A percentile compares a stretch with the other conserved stretches of the same genome.
These are phyloP conservation scores for Colletes latitarsis DNA, from an alignment of 1,140 invertebrate species.

Conservation along the genomic window DNA sequence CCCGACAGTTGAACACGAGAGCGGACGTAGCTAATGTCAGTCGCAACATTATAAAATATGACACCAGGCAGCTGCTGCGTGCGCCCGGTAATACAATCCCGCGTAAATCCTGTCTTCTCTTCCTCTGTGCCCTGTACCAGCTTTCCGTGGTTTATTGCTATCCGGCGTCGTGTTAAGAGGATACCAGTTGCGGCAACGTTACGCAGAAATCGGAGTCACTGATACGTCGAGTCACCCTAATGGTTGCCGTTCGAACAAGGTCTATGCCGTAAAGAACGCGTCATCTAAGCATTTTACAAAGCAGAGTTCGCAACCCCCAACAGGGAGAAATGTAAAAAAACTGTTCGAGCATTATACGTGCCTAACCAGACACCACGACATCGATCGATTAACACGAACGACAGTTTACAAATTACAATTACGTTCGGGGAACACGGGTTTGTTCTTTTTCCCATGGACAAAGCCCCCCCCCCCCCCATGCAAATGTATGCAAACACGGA, in stretches of 20 bases:
- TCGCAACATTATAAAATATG: slow-evolving; percentile 68
- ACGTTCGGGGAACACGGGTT: not conserved
- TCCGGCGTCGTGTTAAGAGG: slow-evolving; percentile 58
- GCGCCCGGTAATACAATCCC: slow-evolving; percentile 67
- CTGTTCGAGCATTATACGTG: no score
- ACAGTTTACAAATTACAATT: not conserved
- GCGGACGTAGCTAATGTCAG: slow-evolving; percentile 61
- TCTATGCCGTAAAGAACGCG: no score
- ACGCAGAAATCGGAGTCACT: slow-evolving; percentile 38
- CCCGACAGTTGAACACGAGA: slow-evolving; percentile 37
- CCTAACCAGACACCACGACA: no score
- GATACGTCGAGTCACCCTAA: slow-evolving; percentile 26
- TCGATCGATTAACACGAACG: no score
- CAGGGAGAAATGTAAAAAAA: no score
- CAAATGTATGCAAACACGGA: slow-evolving; percentile 20
- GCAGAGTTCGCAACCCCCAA: no score
- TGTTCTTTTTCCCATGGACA: not conserved
- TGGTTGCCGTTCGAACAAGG: not conserved
- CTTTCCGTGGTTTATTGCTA: slow-evolving; percentile 62
- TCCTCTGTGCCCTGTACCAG: slow-evolving; percentile 40
- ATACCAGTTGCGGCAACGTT: slow-evolving; percentile 38
- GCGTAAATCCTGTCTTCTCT: slow-evolving; percentile 68
- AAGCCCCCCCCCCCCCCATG: not conserved
- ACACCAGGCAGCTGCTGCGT: slow-evolving; percentile 65
- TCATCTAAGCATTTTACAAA: no score